Evolutionary conservation across 1,140 invertebrate species (phyloP).

Genomic region (Drosophila tsacasi): DNA sequence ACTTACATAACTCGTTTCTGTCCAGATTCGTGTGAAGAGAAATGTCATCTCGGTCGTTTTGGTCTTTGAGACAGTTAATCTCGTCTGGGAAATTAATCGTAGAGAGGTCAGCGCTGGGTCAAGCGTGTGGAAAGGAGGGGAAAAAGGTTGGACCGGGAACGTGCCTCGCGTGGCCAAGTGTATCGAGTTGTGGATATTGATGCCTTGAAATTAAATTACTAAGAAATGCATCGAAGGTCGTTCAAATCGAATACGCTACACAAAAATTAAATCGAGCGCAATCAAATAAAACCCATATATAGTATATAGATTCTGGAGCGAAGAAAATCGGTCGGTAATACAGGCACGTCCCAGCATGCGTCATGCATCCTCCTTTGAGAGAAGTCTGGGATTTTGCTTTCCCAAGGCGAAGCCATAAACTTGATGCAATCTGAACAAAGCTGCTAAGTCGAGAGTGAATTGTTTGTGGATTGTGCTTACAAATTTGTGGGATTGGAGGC

Average conservation of each 20-base stretch:
- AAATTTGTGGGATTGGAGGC: background rate
- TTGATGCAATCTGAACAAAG: slow-evolving; percentile 34
- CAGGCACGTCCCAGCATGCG: slow-evolving; percentile 53
- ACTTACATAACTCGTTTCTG: slow-evolving; percentile 71
- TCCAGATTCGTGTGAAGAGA: slow-evolving; percentile 48
- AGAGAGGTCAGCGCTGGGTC: slow-evolving; percentile 29
- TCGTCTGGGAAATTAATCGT: slow-evolving; percentile 40
- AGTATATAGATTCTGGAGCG: background rate
- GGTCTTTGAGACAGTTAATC: slow-evolving; percentile 47
- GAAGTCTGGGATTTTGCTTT: slow-evolving; percentile 12
- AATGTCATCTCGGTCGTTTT: slow-evolving; percentile 48
- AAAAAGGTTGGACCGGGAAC: slow-evolving; percentile 34
- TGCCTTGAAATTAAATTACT: slow-evolving; percentile 33
- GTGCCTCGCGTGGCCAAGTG: slow-evolving; percentile 43
- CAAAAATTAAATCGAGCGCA: slow-evolving; percentile 51
- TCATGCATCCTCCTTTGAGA: background rate
- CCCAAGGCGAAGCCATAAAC: slow-evolving; percentile 11
- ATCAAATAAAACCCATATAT: slow-evolving; percentile 30
- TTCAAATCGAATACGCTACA: slow-evolving; percentile 48
- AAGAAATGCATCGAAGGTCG: slow-evolving; percentile 45
- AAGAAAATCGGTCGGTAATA: slow-evolving; percentile 44
- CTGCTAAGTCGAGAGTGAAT: slow-evolving; percentile 17
- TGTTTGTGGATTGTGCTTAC: background rate
- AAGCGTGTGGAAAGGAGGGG: slow-evolving; percentile 36
- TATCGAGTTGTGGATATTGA: slow-evolving; percentile 24